Base-by-base conservation (phyloP, 2,888 invertebrate species). In the Polyommatus icarus region DNA sequence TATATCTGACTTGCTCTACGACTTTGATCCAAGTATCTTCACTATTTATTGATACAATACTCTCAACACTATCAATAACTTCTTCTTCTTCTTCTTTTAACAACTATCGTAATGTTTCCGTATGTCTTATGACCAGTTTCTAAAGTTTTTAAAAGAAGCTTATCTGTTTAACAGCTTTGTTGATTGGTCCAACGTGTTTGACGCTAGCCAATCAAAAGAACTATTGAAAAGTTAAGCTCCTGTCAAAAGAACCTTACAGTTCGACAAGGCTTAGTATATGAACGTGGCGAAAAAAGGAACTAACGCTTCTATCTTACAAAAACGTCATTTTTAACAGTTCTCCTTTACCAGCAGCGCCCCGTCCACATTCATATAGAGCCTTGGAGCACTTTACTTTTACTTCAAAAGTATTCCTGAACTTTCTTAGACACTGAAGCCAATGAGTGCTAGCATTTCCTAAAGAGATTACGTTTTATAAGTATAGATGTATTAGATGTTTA, bases 391-490 rank as follows among this genome's bases (percentile, higher is more conserved):
- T 46, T 12, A 46, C 10, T 46, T 46, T 46, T 46, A 12, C 46
- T 46, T 46, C 46, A 54, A 54, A 18, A 18, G 8, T 8, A 15
- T 59, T 20, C 20, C 59, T 59, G 20, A 59, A 59, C 20, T 59
- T 59, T 59, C 24, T 24, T 61, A 32, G 15, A 29, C 29, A 67
- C 15, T 32, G 12, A 67, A 29, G 29, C 29, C 15, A 15, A 67
- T 7, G 67, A 29, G 24, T 67, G 12, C 67, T 67, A 67, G 67
- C 67, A 67, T 67, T 67, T 67, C 67, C 67, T 67, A 67, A 67
- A 32, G 3, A 24, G 24, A 67, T 67, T 32, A 67, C 29, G 67
- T 67, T 67, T 67, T 67, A 59, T 59, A 59, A 59, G 67, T 67
- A 67, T 67, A 29, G 29, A 24, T 24, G 24, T 24, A 24, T 24